phyloP scores from a whole-genome alignment of 2,888 invertebrate species.

The Pomacea canaliculata region DNA sequence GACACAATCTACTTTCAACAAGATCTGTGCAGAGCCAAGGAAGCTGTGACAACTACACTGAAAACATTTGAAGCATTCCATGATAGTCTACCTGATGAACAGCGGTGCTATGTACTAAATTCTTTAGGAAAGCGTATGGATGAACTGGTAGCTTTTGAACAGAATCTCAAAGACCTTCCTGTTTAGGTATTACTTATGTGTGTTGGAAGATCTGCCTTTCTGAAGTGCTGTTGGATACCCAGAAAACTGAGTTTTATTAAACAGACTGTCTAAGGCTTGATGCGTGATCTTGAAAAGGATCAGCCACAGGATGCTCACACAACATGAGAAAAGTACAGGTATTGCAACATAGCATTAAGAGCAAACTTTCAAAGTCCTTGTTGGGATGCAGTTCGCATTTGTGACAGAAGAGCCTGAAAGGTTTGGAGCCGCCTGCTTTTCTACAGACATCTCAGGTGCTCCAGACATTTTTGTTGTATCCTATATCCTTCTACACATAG shows the following conservation, averaged over 20 bases:
- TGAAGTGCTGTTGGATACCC: background rate
- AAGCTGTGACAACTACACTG: slow-evolving; percentile 54
- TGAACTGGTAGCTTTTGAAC: slow-evolving; percentile 57
- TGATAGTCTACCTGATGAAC: slow-evolving; percentile 46
- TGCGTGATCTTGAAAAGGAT: no score
- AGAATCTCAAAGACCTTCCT: slow-evolving; percentile 69
- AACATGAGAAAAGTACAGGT: no score
- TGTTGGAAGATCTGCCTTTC: background rate
- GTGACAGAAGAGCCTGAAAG: no score
- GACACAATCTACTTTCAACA: slow-evolving; percentile 65
- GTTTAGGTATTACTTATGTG: slow-evolving; percentile 57
- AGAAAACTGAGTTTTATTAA: background rate
- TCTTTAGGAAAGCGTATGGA: slow-evolving; percentile 61
- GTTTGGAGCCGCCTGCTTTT: no score
- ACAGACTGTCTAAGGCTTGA: no score
- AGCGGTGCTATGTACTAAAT: slow-evolving; percentile 49
- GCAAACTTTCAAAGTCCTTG: no score
- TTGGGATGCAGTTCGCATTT: no score
- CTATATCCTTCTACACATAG: no score
- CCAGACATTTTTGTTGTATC: no score
- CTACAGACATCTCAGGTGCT: no score
- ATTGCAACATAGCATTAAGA: no score
- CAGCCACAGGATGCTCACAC: no score
- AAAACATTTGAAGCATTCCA: slow-evolving; percentile 52
- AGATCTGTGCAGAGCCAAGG: slow-evolving; percentile 62